phyloP scores from a whole-genome alignment of 2,888 invertebrate species.

The Campopleginae sp. region DNA sequence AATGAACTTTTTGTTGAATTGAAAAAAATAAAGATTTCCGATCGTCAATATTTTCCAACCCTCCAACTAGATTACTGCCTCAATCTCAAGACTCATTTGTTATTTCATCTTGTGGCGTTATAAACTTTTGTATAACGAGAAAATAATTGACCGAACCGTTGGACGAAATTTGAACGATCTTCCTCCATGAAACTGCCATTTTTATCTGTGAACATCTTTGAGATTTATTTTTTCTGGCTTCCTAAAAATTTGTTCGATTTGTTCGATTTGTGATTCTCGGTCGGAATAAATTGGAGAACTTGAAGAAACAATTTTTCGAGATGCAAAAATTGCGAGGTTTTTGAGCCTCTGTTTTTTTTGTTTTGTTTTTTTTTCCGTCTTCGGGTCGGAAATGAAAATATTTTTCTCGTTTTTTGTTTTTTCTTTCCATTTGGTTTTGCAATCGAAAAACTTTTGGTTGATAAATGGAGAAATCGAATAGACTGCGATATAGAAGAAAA shows the following conservation, averaged over 20 bases:
- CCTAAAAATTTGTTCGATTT: not conserved
- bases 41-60: no score
- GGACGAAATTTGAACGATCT: conserved; percentile 54
- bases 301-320: not conserved
- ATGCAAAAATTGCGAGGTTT: not conserved
- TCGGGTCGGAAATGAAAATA: conserved; percentile 28
- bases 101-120: not conserved
- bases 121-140: not conserved
- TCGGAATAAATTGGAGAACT: no score
- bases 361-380: conserved; percentile 6
- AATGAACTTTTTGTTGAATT: no score
- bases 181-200: conserved; percentile 62
- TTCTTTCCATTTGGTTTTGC: conserved; percentile 9
- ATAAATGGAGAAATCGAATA: conserved; percentile 20
- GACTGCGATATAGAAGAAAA: not conserved
- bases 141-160: conserved; percentile 50
- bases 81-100: conserved; percentile 7
- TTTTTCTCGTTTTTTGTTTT: conserved; percentile 34
- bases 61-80: conserved; percentile 24
- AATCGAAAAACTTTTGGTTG: conserved; percentile 14
- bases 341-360: not conserved
- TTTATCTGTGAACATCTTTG: conserved; percentile 47
- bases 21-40: no score
- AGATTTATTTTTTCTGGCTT: conserved; percentile 5
- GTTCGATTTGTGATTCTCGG: no score